These are phyloP conservation scores for Galago senegalensis DNA, from an alignment of 2,797 vertebrate species.

Conservation along the genomic window DNA sequence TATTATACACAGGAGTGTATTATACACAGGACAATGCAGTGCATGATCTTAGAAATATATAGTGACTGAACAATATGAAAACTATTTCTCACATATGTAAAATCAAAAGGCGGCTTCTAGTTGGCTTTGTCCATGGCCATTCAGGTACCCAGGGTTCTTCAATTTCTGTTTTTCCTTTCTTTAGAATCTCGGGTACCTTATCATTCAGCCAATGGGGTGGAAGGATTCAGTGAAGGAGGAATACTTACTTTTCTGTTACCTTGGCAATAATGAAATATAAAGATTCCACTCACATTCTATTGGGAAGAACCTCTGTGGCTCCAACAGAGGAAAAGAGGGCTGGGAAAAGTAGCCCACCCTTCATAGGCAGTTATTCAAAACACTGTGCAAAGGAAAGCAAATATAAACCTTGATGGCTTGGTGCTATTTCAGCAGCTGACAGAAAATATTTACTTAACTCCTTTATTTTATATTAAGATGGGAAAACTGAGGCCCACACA, in stretches of 20 bases:
- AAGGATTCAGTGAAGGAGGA: not conserved
- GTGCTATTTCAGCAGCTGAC: not conserved
- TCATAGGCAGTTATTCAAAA: not conserved
- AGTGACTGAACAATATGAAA: not conserved
- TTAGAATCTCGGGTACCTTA: not conserved
- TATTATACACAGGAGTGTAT: too few species aligned
- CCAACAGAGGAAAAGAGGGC: not conserved
- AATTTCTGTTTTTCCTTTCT: not conserved
- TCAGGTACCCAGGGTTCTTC: not conserved
- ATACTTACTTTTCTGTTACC: not conserved
- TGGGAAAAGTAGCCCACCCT: not conserved
- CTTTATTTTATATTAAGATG: not conserved
- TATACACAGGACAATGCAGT: too few species aligned
- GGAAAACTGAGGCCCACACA: not conserved
- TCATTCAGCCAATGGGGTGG: accelerated
- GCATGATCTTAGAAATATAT: not conserved
- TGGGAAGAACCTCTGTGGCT: not conserved
- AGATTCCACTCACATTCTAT: not conserved
- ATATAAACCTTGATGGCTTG: too few species aligned
- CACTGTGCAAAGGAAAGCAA: accelerated
- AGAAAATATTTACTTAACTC: too few species aligned
- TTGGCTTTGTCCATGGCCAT: accelerated
- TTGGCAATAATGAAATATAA: not conserved
- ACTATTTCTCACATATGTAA: not conserved
- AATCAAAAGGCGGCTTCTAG: not conserved